phyloP scores from a whole-genome alignment of 2,888 invertebrate genomes.

The Plebejus argus region DNA sequence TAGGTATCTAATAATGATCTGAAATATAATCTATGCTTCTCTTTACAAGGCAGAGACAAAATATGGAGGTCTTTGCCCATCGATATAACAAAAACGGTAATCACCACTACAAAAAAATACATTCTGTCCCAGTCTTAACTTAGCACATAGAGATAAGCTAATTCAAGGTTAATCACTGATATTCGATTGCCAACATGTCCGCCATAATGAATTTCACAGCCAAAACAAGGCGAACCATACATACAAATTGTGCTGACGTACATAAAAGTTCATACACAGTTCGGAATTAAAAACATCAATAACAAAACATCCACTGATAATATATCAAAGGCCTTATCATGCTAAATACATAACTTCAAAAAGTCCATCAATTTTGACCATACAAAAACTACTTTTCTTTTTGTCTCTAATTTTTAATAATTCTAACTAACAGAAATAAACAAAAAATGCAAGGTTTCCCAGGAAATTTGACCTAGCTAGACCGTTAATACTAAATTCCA shows the following conservation, averaged over 20 bases:
- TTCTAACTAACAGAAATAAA: background rate
- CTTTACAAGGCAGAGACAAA: background rate
- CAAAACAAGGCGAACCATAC: slow-evolving; percentile 34
- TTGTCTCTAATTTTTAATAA: background rate
- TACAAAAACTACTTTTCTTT: background rate
- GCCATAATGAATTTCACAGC: slow-evolving; percentile 34
- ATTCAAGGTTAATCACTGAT: slow-evolving; percentile 1
- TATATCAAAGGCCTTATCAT: background rate
- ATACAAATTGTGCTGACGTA: slow-evolving; percentile 20
- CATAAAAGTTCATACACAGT: slow-evolving; percentile 4
- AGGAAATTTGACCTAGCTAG: background rate
- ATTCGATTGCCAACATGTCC: slow-evolving; percentile 10
- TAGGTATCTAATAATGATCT: slow-evolving; percentile 12
- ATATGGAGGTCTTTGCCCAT: background rate
- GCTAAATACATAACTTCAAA: background rate
- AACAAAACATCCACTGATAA: background rate
- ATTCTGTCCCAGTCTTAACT: background rate
- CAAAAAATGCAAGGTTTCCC: background rate
- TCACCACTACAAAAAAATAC: background rate
- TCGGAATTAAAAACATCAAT: slow-evolving; percentile 6
- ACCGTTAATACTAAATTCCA: background rate
- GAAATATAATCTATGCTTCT: background rate
- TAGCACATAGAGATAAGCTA: background rate
- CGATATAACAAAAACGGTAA: background rate
- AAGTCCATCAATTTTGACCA: background rate